These are phyloP conservation scores for Paramormyrops kingsleyae DNA, from an alignment of 2,113 vertebrate species.

Conservation along the genomic window DNA sequence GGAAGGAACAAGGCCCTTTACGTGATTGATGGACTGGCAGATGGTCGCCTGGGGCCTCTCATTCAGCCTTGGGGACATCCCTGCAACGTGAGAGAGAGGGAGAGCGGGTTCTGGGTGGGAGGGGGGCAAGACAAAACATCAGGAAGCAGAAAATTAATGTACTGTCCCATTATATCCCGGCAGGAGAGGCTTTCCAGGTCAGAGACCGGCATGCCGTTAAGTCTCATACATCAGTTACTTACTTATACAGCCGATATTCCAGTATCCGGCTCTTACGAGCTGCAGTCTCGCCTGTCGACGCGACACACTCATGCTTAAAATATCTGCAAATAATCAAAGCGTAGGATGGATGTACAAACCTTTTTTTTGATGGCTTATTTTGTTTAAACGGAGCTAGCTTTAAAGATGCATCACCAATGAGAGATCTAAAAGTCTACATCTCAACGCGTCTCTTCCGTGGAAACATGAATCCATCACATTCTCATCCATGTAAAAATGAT, in stretches of 20 bases:
- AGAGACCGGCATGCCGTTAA: background rate
- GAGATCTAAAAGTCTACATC: background rate
- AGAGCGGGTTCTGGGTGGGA: background rate
- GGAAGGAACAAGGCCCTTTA: background rate
- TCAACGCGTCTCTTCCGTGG: background rate
- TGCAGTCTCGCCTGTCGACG: background rate
- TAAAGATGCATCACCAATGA: background rate
- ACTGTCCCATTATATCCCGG: background rate
- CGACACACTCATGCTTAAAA: background rate
- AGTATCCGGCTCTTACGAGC: background rate
- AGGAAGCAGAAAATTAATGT: background rate
- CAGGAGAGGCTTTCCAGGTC: background rate
- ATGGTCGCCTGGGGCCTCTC: background rate
- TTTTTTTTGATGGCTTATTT: background rate
- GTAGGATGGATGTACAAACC: background rate
- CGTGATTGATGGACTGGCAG: background rate
- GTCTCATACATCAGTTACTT: background rate
- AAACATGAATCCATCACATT: conserved; percentile 1
- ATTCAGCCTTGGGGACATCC: background rate
- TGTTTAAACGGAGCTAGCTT: background rate
- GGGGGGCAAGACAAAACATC: background rate
- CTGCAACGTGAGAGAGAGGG: background rate
- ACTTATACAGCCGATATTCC: background rate
- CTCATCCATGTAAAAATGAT: conserved; percentile 8
- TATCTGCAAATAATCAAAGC: conserved; percentile 3